Conservation (phyloP, 2,113 vertebrate genomes). For the Syngnathus typhle region DNA sequence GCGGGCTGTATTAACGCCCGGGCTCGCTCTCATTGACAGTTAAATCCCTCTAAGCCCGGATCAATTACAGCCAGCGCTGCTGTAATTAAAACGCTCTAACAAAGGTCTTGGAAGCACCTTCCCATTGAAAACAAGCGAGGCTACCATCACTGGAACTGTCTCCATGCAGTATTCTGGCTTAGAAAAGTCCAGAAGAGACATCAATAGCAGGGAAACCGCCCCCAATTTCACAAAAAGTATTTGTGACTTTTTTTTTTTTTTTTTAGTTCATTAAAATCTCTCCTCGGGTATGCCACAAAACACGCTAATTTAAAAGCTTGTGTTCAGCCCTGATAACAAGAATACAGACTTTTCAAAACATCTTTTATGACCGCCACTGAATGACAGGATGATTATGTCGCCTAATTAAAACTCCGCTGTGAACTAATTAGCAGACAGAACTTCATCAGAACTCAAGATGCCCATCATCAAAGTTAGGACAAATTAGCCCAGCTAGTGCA, state of each 20-base stretch:
- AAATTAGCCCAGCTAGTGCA: conserved; percentile 51
- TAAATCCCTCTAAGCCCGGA: conserved; percentile 70
- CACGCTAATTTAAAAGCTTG: conserved; percentile 1
- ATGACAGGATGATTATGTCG: conserved; percentile 64
- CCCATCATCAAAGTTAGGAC: conserved; percentile 57
- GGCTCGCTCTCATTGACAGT: conserved; percentile 64
- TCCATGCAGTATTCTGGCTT: conserved; percentile 34
- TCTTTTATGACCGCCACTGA: conserved; percentile 55
- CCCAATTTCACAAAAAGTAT: neutral
- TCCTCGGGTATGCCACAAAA: no score
- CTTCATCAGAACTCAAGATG: conserved; percentile 61
- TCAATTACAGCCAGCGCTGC: conserved; percentile 69
- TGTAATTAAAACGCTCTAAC: conserved; percentile 74
- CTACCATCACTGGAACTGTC: conserved; percentile 46
- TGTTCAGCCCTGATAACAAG: conserved; percentile 36
- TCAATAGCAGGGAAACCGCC: neutral
- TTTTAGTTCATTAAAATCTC: neutral
- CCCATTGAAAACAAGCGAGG: conserved; percentile 49
- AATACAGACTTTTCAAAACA: conserved; percentile 57
- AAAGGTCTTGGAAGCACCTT: conserved; percentile 64
- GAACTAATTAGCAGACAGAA: conserved; percentile 73
- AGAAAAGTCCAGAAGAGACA: neutral
- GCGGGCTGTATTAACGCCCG: conserved; percentile 61
- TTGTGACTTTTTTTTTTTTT: neutral
- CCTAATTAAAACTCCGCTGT: conserved; percentile 72